Conservation (phyloP, 1,140 invertebrate species). For the Cardiocondyla obscurior region DNA sequence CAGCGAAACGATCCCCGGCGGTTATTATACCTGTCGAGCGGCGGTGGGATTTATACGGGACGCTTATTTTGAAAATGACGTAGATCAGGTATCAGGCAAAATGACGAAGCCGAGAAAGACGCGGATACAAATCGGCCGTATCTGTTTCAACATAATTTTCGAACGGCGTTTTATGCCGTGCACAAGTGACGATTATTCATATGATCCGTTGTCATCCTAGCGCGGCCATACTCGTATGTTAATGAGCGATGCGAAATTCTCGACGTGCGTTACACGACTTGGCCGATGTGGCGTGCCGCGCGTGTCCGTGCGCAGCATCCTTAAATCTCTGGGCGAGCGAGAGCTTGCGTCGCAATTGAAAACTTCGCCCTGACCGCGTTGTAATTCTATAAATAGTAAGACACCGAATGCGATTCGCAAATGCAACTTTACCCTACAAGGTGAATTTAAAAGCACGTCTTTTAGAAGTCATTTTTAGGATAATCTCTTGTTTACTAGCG, state of each 20-base stretch:
- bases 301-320: conserved; percentile 58
- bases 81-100: conserved; percentile 21
- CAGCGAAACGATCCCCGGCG: conserved; percentile 46
- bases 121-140: not conserved
- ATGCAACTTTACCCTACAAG: not conserved
- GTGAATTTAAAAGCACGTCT: not conserved
- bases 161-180: not conserved
- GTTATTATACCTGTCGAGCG: conserved; percentile 43
- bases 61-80: conserved; percentile 43
- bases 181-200: conserved; percentile 66
- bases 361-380: conserved; percentile 9
- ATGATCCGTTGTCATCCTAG: conserved; percentile 66
- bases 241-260: conserved; percentile 71
- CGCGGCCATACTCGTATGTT: conserved; percentile 68
- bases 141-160: not conserved
- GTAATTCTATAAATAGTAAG: not conserved
- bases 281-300: conserved; percentile 24
- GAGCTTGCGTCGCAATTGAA: conserved; percentile 34
- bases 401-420: not conserved
- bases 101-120: not conserved
- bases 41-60: conserved; percentile 62
- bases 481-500: not conserved
- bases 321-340: conserved; percentile 57
- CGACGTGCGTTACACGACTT: conserved; percentile 55
- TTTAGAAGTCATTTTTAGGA: not conserved